A percentile compares a stretch with the other conserved stretches of the same genome.
phyloP scores from a whole-genome alignment of 2,888 invertebrate genomes.

The Agriotes lineatus region DNA sequence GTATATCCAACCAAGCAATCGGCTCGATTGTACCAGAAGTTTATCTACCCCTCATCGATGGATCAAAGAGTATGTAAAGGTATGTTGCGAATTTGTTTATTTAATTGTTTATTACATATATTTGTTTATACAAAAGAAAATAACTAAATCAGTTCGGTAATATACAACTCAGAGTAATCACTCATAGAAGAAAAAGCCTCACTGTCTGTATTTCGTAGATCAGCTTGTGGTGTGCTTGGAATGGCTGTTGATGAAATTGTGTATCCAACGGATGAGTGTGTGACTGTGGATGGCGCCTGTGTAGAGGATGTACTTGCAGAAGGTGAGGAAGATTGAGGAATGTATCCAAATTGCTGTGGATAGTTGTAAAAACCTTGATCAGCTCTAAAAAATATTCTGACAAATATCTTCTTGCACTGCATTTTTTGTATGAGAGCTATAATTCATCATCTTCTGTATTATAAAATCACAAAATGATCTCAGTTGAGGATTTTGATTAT shows the following conservation, averaged over 20 bases:
- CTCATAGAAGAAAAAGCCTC: not conserved
- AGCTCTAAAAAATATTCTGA: not conserved
- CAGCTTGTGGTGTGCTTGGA: not conserved
- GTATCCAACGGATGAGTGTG: not conserved
- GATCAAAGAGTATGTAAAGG: constrained; percentile 13
- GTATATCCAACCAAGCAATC: constrained; percentile 21
- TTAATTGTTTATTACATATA: not conserved
- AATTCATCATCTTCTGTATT: not conserved
- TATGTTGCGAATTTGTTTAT: constrained; percentile 6
- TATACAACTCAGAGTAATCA: not conserved
- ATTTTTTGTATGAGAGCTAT: not conserved
- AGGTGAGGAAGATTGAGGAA: not conserved
- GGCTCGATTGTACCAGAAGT: constrained; percentile 23
- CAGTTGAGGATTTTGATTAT: constrained; percentile 1
- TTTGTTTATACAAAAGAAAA: not conserved
- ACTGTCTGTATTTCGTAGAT: not conserved
- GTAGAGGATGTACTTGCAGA: not conserved
- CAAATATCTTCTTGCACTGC: not conserved
- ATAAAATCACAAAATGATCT: constrained; percentile 2
- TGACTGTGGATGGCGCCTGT: not conserved
- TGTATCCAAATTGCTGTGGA: not conserved
- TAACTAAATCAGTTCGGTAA: not conserved
- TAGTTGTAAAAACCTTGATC: not conserved
- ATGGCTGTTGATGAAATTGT: not conserved
- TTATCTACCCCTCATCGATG: constrained; percentile 10